Conservation (phyloP, 2,113 vertebrate species). For the Toxotes jaculatrix region DNA sequence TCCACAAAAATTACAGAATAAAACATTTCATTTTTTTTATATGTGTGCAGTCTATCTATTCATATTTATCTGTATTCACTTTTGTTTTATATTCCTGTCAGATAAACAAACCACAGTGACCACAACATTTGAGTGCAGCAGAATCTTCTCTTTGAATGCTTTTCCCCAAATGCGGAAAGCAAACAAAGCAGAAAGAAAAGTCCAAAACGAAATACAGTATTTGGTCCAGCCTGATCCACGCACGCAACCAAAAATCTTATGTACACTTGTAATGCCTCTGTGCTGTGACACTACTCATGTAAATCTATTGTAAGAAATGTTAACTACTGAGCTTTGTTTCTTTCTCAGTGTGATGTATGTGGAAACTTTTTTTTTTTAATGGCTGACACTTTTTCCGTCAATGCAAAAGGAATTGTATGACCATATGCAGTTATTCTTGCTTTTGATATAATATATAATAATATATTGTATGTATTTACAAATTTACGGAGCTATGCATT, state of each 20-base stretch:
- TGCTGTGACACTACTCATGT: conserved; percentile 41
- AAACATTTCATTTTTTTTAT: conserved; percentile 69
- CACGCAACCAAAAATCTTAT: neutral
- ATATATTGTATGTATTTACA: conserved; percentile 47
- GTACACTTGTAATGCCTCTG: neutral
- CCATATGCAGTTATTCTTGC: neutral
- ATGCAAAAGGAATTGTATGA: neutral
- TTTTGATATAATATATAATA: conserved; percentile 19
- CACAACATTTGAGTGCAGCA: neutral
- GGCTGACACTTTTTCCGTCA: neutral
- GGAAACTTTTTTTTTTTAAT: conserved; percentile 8
- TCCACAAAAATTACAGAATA: conserved; percentile 4
- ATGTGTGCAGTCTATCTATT: conserved; percentile 1
- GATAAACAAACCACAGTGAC: neutral
- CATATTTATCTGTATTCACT: conserved; percentile 8
- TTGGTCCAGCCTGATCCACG: neutral
- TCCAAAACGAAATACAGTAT: neutral
- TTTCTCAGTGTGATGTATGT: neutral
- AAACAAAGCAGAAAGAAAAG: neutral
- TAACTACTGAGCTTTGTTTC: conserved; percentile 9
- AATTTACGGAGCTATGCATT: conserved; percentile 11
- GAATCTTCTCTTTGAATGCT: conserved; percentile 18
- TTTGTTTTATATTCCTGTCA: neutral
- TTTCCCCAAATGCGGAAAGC: conserved; percentile 1
- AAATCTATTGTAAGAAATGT: conserved; percentile 35